Evolutionary conservation across 30 jellyfish, hydroid and myxozoan species (phyloP).

Genomic region (Aurelia coerulea): DNA sequence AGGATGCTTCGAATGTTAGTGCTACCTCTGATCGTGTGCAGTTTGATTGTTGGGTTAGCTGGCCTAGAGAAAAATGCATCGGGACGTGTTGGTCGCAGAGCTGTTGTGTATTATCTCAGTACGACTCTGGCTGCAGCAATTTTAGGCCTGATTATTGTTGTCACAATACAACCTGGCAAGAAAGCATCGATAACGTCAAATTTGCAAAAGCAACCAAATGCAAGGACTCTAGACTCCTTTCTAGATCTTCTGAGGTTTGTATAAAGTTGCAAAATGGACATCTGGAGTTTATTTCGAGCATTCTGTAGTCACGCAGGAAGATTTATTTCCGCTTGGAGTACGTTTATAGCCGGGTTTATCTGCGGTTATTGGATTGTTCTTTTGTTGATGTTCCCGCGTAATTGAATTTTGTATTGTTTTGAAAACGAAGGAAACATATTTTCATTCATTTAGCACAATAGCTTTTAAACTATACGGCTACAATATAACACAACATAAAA

Average conservation of each 20-base stretch:
- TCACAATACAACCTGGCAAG: conserved; percentile 67
- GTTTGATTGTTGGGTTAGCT: conserved; percentile 96
- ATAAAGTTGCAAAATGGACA: not conserved
- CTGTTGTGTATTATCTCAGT: conserved; percentile 63
- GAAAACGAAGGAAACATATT: no score
- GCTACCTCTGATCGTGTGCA: conserved; percentile 83
- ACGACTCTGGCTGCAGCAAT: conserved; percentile 81
- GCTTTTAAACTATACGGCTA: no score
- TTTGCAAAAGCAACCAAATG: conserved; percentile 43
- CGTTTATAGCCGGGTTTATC: no score
- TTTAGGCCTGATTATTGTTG: conserved; percentile 75
- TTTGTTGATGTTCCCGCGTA: no score
- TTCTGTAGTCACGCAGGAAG: no score
- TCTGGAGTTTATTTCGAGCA: no score
- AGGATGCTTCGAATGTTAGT: conserved; percentile 85
- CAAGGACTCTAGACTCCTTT: conserved; percentile 73
- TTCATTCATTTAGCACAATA: no score
- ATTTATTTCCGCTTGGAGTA: no score
- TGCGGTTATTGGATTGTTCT: no score
- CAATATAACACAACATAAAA: no score
- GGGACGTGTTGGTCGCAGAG: conserved; percentile 86
- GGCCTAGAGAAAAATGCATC: conserved; percentile 94
- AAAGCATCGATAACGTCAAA: conserved; percentile 21
- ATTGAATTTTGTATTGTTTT: no score
- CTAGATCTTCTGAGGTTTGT: conserved; percentile 71